Evolutionary conservation across 1,140 invertebrate genomes (phyloP).

Genomic region (Drosophila punjabiensis): DNA sequence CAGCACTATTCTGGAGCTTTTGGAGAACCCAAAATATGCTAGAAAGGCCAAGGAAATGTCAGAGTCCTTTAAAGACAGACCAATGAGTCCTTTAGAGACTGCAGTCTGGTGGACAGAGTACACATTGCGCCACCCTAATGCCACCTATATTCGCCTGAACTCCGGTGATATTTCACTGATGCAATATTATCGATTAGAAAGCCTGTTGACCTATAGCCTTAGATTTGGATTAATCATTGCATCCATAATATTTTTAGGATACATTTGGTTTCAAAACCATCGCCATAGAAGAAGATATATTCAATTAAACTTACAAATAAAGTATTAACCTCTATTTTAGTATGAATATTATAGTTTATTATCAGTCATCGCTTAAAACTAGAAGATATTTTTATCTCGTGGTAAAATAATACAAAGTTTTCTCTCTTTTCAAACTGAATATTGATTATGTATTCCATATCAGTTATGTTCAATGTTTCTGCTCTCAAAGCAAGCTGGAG

Average conservation of each 20-base stretch:
- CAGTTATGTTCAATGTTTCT: background rate
- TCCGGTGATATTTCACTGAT: conserved; percentile 39
- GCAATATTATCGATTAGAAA: conserved; percentile 42
- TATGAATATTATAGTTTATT: background rate
- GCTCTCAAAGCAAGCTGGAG: too few relatives aligned
- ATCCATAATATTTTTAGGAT: conserved; percentile 13
- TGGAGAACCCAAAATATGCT: conserved; percentile 22
- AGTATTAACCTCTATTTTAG: background rate
- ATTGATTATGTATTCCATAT: background rate
- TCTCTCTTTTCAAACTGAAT: background rate
- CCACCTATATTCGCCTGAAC: conserved; percentile 82
- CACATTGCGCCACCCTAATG: conserved; percentile 73
- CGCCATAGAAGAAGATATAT: background rate
- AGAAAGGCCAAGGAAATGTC: conserved; percentile 81
- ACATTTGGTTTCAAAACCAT: background rate
- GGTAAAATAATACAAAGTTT: background rate
- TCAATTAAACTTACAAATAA: background rate
- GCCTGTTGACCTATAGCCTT: background rate
- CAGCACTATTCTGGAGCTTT: conserved; percentile 19
- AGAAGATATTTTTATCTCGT: background rate
- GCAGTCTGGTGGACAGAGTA: conserved; percentile 89
- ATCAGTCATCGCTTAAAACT: background rate
- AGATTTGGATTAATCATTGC: conserved; percentile 29
- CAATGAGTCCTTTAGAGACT: conserved; percentile 86
- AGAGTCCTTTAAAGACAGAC: conserved; percentile 86